Evolutionary conservation across 1,140 invertebrate genomes (phyloP).

Genomic region (Sinella curviseta): DNA sequence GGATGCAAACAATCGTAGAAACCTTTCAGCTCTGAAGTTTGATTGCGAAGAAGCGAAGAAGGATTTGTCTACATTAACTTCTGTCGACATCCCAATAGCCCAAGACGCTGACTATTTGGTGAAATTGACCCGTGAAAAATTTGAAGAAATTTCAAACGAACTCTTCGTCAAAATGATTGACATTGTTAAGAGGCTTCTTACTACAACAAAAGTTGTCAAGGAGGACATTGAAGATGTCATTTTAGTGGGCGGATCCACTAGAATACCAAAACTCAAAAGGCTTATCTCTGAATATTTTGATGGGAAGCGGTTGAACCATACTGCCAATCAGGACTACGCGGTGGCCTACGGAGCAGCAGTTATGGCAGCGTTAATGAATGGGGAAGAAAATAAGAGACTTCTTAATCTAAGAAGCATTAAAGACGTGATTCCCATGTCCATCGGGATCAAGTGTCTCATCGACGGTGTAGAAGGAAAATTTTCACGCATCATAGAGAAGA

Average conservation of each 20-base stretch:
- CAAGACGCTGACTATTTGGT: slow-evolving; percentile 57
- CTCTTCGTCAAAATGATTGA: slow-evolving; percentile 50
- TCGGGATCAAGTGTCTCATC: slow-evolving; percentile 58
- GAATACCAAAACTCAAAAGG: slow-evolving; percentile 55
- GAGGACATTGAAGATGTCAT: slow-evolving; percentile 56
- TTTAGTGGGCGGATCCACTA: slow-evolving; percentile 54
- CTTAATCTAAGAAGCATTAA: slow-evolving; percentile 59
- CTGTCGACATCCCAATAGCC: slow-evolving; percentile 52
- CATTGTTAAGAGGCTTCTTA: slow-evolving; percentile 52
- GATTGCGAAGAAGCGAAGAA: slow-evolving; percentile 40
- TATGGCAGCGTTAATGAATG: slow-evolving; percentile 60
- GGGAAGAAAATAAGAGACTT: slow-evolving; percentile 48
- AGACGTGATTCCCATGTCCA: slow-evolving; percentile 58
- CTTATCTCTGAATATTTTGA: slow-evolving; percentile 55
- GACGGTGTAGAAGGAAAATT: slow-evolving; percentile 66
- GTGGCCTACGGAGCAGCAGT: slow-evolving; percentile 62
- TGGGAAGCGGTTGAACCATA: slow-evolving; percentile 61
- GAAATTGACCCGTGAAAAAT: slow-evolving; percentile 53
- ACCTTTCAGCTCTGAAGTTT: slow-evolving; percentile 3
- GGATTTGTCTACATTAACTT: slow-evolving; percentile 40
- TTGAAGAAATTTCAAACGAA: slow-evolving; percentile 53
- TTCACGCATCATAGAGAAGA: slow-evolving; percentile 54
- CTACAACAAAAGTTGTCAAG: slow-evolving; percentile 55
- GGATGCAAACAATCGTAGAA: background rate
- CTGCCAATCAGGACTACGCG: slow-evolving; percentile 59